phyloP scores from a whole-genome alignment of 2,113 vertebrate species.

The Craseonycteris thonglongyai region DNA sequence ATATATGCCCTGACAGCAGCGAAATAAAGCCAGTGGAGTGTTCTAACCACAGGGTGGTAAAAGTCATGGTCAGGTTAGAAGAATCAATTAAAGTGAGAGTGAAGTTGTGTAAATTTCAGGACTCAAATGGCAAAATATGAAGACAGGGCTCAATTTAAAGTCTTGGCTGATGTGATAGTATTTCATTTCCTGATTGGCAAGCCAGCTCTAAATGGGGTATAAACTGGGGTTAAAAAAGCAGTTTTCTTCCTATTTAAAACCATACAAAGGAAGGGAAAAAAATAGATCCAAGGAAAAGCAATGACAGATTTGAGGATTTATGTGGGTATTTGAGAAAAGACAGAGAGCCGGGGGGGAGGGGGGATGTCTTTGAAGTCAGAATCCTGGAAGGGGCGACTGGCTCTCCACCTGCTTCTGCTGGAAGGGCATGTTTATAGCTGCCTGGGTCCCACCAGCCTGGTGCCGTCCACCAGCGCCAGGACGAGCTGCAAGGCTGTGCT shows the following conservation, averaged over 20 bases:
- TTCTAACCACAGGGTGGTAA: conserved; percentile 60
- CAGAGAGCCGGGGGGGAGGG: neutral
- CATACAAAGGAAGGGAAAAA: neutral
- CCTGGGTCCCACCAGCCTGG: neutral
- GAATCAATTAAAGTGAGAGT: conserved; percentile 79
- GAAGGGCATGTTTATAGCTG: conserved; percentile 63
- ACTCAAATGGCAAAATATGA: conserved; percentile 72
- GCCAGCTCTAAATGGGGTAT: conserved; percentile 70
- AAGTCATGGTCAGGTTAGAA: conserved; percentile 76
- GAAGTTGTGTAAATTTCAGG: conserved; percentile 78
- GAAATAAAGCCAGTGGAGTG: conserved; percentile 52
- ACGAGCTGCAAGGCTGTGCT: neutral
- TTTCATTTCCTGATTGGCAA: conserved; percentile 76
- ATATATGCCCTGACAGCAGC: conserved; percentile 57
- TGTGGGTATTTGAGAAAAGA: conserved; percentile 32
- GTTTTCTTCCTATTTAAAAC: conserved; percentile 68
- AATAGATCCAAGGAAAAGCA: neutral
- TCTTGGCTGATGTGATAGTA: conserved; percentile 62
- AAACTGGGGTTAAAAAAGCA: conserved; percentile 56
- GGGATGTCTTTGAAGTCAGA: neutral
- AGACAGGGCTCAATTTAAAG: conserved; percentile 75
- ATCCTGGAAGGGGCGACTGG: conserved; percentile 40
- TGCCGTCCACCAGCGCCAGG: neutral
- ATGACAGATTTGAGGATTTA: conserved; percentile 51
- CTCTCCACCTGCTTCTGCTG: conserved; percentile 43